Evolutionary conservation across 1,140 invertebrate species (phyloP), one percentile per base, ranked within the genome.

Genomic region (Brachionus paranguensis): DNA sequence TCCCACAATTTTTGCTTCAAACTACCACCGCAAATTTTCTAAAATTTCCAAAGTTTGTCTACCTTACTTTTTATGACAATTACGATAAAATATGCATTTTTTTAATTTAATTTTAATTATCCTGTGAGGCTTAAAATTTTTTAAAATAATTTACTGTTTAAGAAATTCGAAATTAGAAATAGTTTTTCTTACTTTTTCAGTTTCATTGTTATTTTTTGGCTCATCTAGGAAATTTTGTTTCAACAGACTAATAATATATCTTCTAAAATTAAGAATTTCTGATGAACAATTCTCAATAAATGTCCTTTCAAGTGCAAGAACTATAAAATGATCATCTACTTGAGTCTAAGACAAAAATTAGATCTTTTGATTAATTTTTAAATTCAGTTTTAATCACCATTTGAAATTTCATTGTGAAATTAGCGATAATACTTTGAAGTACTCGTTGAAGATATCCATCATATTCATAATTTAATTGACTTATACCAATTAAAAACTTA

Each of bases 401-500:
- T 60, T 81, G 64, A 68, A 81, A 81, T 27, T 81, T 81, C 53
- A 81, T 81, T 11, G 78, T 81, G 33, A 33, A 81, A 64, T 81
- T 81, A 6, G 27, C 11, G 5, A 81, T 47, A 14, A 81, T 81
- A 17, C 27, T 81, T 81, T 81, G 78, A 29, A 81, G n/a, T 5
- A 81, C 78, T 60, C 78, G 50, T 17, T 81, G 78, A 10, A 81
- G 20, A 37, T 81, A 81, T 6, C 78, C 64, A 47, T 81, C 78
- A 81, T 81, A 81, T 68, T 60, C 78, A 68, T 81, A 81, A 64
- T 81, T 81, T 29, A 81, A 68, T 11, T 45, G 33, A 81, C 78
- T 64, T 3, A 81, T 64, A 14, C 78, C 78, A 45, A 64, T 60
- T 37, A 81, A 43, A 68, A 81, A 81, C 78, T 79, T 60, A 20